Conservation (phyloP, 2,113 vertebrate species). For the Hippocampus comes region DNA sequence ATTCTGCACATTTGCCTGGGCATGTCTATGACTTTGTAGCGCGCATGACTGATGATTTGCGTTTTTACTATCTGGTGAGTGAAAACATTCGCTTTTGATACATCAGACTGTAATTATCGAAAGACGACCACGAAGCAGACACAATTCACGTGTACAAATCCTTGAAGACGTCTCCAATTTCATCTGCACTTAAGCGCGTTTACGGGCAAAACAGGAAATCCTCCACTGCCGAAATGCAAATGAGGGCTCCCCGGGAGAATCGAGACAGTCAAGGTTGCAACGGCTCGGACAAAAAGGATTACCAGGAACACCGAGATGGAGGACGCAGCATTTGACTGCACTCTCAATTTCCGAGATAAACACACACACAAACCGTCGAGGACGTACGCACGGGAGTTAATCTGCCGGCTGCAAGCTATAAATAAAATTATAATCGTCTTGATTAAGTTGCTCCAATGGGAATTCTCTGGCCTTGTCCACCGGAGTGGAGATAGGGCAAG, state of each 20-base stretch:
- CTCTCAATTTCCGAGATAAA: not conserved
- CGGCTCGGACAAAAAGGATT: constrained; percentile 4
- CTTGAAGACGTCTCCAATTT: no score
- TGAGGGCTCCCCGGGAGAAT: not conserved
- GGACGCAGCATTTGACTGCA: not conserved
- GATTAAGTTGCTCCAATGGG: not conserved
- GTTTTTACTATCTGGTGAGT: no score
- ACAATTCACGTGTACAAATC: no score
- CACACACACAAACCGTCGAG: not conserved
- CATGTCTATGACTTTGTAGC: no score
- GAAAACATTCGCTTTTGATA: no score
- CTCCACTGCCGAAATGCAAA: not conserved
- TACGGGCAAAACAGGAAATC: not conserved
- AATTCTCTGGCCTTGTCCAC: constrained; percentile 4
- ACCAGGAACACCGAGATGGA: not conserved
- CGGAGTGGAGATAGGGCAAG: not conserved
- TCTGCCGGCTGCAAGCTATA: not conserved
- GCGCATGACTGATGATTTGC: no score
- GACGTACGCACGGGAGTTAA: not conserved
- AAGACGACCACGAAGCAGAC: no score
- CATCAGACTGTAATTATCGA: no score
- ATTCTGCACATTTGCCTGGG: no score
- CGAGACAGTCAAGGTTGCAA: not conserved
- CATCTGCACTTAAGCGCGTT: no score
- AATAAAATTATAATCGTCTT: not conserved